These are phyloP conservation scores for Sebastes hopkinsi DNA, from an alignment of 2,797 vertebrate species.

Conservation along the genomic window DNA sequence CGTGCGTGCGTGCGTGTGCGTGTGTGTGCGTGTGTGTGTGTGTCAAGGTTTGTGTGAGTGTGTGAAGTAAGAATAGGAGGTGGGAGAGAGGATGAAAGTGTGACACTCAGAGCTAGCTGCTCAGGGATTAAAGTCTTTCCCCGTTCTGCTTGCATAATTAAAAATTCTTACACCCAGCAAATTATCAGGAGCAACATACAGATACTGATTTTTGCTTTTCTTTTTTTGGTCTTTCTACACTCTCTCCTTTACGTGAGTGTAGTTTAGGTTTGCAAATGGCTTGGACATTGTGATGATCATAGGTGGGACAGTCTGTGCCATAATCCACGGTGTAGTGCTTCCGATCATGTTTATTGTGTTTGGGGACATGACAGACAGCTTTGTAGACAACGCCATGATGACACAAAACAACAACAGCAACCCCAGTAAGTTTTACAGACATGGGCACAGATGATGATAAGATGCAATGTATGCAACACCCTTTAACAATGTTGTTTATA, in stretches of 20 bases:
- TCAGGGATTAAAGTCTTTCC: constrained; percentile 12
- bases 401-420: constrained; percentile 37
- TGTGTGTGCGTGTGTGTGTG: too few relatives aligned
- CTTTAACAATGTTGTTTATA: background rate
- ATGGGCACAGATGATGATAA: background rate
- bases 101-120: constrained; percentile 45
- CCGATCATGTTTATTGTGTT: constrained; percentile 86
- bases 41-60: background rate
- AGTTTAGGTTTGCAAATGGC: constrained; percentile 92
- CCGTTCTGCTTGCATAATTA: constrained; percentile 1
- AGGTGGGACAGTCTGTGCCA: constrained; percentile 82
- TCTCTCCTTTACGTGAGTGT: background rate
- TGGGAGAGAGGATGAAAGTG: constrained; percentile 46
- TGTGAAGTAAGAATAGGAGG: constrained; percentile 25
- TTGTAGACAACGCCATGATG: constrained; percentile 58
- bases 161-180: background rate
- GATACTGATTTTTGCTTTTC: background rate
- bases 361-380: constrained; percentile 93
- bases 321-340: constrained; percentile 83
- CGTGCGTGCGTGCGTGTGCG: rapidly evolving
- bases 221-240: background rate
- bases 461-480: background rate
- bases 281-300: constrained; percentile 85
- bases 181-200: background rate
- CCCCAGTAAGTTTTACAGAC: constrained; percentile 63